Base-by-base conservation (phyloP, 2,113 vertebrate species). In the Chiloscyllium plagiosum region DNA sequence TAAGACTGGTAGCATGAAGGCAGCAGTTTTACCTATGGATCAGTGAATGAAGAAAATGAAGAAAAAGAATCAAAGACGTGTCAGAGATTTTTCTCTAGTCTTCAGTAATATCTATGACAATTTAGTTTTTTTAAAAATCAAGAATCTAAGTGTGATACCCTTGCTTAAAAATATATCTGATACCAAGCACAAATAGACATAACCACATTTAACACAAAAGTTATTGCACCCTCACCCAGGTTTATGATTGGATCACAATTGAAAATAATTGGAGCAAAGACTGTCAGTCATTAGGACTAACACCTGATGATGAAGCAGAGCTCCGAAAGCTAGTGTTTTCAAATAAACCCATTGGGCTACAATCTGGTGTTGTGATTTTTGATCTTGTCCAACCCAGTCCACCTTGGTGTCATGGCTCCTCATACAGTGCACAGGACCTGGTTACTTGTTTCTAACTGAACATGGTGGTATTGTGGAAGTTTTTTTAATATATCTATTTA, bases 1-100 rank as follows among this genome's bases (percentile, higher is more conserved):
- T 95, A 99, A 96, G 26, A 99, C 98, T 0, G 99, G 99, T 94
- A 99, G 96, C 96, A 99, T 98, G 97, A 99, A 99, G 70, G 99
- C 99, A 2, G 99, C 99, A 0, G 99, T 99, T 98, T 99, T 99
- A 86, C 99, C 99, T 99, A 52, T 0, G 96, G 37, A 17, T 33
- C 78, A 65, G 26, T 47, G 3, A 37, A 96, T 72, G 24, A 29
- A 93, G 65, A 6, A 47, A 93, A 66, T 66, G 17, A 61, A 12
- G 2, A 20, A 93, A 66, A 47, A 66, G 37, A 93, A 93, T 93
- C n/a, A 68, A 37, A 66, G 4, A 20, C 89, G 2, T n/a, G 61
- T 52, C 20, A 42, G 19, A 93, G 29, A 20, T 92, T 92, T 66
- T 37, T 20, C 19, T 19, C 15, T 87, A 17, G 10, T 24, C 65